Base-by-base conservation (phyloP, 2,113 vertebrate genomes). In the Erythrocercus mccallii region DNA sequence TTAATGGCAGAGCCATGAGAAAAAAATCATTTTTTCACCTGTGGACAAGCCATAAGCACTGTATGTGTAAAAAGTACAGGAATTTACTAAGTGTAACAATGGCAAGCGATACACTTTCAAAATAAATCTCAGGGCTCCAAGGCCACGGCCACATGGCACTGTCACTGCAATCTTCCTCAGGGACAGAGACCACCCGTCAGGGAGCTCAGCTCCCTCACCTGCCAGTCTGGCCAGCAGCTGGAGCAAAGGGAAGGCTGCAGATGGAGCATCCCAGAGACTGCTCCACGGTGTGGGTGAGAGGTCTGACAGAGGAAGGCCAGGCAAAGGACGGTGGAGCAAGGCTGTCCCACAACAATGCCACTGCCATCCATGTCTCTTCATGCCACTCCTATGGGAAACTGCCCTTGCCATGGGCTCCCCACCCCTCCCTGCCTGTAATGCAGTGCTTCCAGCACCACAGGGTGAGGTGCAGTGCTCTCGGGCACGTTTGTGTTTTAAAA, bases 261-360 rank as follows among this genome's bases (percentile, higher is more conserved):
- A 58, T 17, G 42, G 40, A 71, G 78, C 6, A 10, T 23, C 47
- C 31, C 1, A 1, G 77, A 48, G 38, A 20, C 20, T 30, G 64
- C 44, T 53, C 30, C 5, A 2, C 1, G 2, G 15, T 0, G 17
- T 0, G 0, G 23, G 38, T 1, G 6, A 42, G 33, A 44, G n/a
- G 8, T 68, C 57, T 44, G 51, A 35, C 0, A 1, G 48, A 81
- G 45, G 30, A 56, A 37, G 33, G 3, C 14, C 1, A 5, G 31
- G 37, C 18, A 48, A 25, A 81, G 44, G 35, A 16, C 31, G 6
- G 40, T 12, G 40, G 60, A 56, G 8, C 10, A 9, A 11, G 15
- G 17, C 23, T 81, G 48, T 37, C 16, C 48, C 2, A 0, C 31
- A 30, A 5, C 38, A 44, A 24, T 0, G 2, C 33, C 0, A 0